A percentile compares a stretch with the other conserved stretches of the same genome.
phyloP scores from a whole-genome alignment of 2,113 vertebrate genomes.

The Falcunculus frontatus region DNA sequence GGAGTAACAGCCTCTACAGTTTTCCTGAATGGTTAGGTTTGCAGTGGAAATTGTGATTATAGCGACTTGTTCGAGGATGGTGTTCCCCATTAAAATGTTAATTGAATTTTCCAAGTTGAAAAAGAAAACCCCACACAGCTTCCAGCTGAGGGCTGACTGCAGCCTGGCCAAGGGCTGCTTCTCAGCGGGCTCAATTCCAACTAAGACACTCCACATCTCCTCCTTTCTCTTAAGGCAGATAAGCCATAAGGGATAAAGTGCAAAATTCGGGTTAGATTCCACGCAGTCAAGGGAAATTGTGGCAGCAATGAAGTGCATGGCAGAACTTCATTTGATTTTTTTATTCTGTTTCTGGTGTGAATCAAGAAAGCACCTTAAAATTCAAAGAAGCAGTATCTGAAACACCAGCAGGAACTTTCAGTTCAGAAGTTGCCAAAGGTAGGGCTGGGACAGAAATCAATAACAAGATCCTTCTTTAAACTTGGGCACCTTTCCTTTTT shows the following conservation, averaged over 20 bases:
- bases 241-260: not conserved
- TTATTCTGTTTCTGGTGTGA: not conserved
- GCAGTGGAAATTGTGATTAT: not conserved
- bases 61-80: not conserved
- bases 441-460: not conserved
- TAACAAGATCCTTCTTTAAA: not conserved
- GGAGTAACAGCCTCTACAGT: not conserved
- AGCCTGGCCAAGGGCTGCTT: not conserved
- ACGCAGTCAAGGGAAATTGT: not conserved
- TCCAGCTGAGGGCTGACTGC: not conserved
- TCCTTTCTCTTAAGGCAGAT: not conserved
- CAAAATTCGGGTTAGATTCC: not conserved
- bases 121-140: not conserved
- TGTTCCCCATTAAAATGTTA: not conserved
- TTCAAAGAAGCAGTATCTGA: not conserved
- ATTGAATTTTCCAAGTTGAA: not conserved
- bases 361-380: not conserved
- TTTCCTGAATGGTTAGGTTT: not conserved
- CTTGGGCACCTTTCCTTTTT: not conserved
- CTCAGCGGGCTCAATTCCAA: not conserved
- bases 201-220: not conserved
- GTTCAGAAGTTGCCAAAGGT: not conserved
- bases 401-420: not conserved
- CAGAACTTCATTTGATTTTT: not conserved
- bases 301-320: not conserved